Evolutionary conservation across 2,888 invertebrate species (phyloP), one percentile per base, ranked within the genome.

Genomic region (Archips xylosteana): DNA sequence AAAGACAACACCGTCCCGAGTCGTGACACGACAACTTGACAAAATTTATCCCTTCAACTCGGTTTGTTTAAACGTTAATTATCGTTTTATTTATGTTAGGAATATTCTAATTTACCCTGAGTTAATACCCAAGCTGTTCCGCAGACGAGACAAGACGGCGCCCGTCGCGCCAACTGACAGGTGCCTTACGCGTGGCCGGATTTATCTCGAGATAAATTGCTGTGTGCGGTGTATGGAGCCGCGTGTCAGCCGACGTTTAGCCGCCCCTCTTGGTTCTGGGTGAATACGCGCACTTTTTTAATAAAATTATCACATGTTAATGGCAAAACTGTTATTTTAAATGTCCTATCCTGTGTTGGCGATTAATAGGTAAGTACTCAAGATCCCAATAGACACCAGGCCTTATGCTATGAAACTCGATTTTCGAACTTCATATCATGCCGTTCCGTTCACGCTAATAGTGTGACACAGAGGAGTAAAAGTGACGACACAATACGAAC

Each of bases 151-250:
- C 88, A 86, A 87, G 87, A 85, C 87, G 87, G 84, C 86, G 82
- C 86, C 85, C 80, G 87, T 88, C 88, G 80, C 81, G 80, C 80
- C 83, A 82, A 87, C 86, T 92, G 92, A 92, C 92, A 92, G 92
- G 90, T 92, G 91, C 88, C 90, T 87, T 86, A 89, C 87, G 88
- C 87, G 89, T 82, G 88, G 86, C 85, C 81, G 89, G 90, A 91
- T 91, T 90, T 90, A 87, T 90, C 88, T 84, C 78, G 81, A 85
- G 87, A 91, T 90, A 89, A 91, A 92, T 92, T 89, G 88, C 81
- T 77, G 76, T 78, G 78, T 78, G 80, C 79, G 78, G 78, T 76
- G 75, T 79, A 82, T 82, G 80, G 79, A 83, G 81, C 80, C 69
- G 77, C 79, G 78, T 76, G 82, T 81, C 83, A 81, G 74, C 65